phyloP scores from a whole-genome alignment of 2,797 vertebrate species.

The Bufotes viridis region DNA sequence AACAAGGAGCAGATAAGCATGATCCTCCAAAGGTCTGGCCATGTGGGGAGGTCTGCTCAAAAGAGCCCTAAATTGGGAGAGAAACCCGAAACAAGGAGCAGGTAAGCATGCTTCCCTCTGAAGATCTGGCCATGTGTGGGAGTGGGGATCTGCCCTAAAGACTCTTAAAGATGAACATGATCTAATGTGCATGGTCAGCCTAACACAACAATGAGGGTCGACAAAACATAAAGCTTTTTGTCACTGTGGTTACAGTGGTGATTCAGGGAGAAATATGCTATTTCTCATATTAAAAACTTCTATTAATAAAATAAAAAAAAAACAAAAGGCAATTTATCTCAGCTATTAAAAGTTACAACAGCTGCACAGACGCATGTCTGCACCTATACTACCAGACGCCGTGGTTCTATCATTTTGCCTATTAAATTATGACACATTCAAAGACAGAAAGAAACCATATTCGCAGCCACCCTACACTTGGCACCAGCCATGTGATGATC shows the following conservation, averaged over 20 bases:
- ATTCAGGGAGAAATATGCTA: not conserved
- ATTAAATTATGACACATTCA: conserved; percentile 35
- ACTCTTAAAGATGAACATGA: too few relatives aligned
- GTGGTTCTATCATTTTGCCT: conserved; percentile 7
- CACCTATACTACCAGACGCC: not conserved
- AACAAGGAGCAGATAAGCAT: too few relatives aligned
- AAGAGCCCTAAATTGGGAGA: too few relatives aligned
- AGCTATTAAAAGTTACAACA: conserved; percentile 37
- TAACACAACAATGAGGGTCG: not conserved
- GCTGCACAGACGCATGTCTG: not conserved
- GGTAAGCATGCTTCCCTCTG: too few relatives aligned
- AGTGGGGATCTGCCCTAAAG: too few relatives aligned
- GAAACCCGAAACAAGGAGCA: too few relatives aligned
- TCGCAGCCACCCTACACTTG: conserved; percentile 12
- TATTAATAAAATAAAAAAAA: conserved; percentile 8
- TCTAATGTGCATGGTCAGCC: not conserved
- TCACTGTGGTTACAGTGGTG: not conserved
- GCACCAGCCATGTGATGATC: not conserved
- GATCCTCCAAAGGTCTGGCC: too few relatives aligned
- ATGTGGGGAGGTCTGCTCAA: too few relatives aligned
- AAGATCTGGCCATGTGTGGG: too few relatives aligned
- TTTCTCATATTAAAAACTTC: not conserved
- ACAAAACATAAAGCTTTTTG: not conserved
- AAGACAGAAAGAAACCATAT: conserved; percentile 5
- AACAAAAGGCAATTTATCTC: conserved; percentile 23